A percentile compares a stretch with the other conserved stretches of the same genome.
Evolutionary conservation across 2,888 invertebrate genomes (phyloP).

Genomic region (Ceraclea dissimilis): DNA sequence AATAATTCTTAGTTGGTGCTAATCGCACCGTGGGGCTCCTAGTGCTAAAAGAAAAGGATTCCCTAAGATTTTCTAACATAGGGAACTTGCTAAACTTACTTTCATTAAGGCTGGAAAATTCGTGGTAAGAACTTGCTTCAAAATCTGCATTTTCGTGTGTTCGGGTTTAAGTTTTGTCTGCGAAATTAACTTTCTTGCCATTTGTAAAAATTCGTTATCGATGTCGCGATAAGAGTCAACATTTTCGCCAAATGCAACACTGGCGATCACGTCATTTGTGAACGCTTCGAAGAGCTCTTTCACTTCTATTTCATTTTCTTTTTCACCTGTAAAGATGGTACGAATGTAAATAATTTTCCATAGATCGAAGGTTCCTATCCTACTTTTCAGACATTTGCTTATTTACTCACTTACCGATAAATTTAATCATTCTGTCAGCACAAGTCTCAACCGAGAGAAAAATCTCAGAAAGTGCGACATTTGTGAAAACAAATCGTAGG

Average conservation of each 20-base stretch:
- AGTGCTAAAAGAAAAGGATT: no score
- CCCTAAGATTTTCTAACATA: not conserved
- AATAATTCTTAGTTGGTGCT: no score
- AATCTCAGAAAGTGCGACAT: constrained; percentile 30
- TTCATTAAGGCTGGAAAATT: constrained; percentile 7
- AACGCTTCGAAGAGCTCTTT: constrained; percentile 46
- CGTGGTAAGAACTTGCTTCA: not conserved
- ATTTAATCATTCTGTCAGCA: constrained; percentile 27
- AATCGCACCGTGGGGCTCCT: no score
- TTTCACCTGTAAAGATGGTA: not conserved
- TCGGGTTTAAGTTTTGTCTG: constrained; percentile 14
- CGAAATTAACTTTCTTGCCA: constrained; percentile 29
- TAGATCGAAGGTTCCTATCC: not conserved
- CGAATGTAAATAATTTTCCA: not conserved
- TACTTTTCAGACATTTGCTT: not conserved
- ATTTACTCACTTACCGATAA: constrained; percentile 17
- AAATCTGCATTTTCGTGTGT: constrained; percentile 4
- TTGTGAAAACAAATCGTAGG: constrained; percentile 30
- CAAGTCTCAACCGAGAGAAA: constrained; percentile 28
- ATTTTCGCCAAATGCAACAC: constrained; percentile 48
- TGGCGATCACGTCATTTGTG: constrained; percentile 53
- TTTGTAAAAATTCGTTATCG: constrained; percentile 46
- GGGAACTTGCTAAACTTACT: no score
- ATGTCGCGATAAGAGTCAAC: constrained; percentile 47
- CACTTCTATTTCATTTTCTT: constrained; percentile 29